A percentile compares a stretch with the other conserved stretches of the same genome.
Evolutionary conservation across 2,888 invertebrate genomes (phyloP).

Genomic region (Diaprepes abbreviatus): DNA sequence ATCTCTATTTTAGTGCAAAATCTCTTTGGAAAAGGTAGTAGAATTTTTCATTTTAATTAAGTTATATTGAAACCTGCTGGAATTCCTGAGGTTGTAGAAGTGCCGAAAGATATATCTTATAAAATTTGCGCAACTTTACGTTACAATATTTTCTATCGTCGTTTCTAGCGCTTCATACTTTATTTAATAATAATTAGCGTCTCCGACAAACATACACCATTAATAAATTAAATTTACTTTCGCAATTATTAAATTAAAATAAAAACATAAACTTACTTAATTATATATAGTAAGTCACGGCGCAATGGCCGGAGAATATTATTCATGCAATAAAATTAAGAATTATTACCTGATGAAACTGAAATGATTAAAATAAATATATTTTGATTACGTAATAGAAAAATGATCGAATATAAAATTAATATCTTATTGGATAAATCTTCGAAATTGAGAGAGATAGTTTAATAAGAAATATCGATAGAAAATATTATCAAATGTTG

Average conservation of each 20-base stretch:
- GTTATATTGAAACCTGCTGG: no score
- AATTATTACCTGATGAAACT: background rate
- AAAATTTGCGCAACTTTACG: background rate
- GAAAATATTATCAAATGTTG: background rate
- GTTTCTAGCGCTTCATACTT: background rate
- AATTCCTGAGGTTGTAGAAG: no score
- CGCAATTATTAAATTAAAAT: background rate
- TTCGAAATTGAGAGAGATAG: no score
- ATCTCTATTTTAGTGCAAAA: no score
- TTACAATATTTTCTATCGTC: background rate
- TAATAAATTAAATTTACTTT: conserved; percentile 6
- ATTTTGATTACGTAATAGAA: no score
- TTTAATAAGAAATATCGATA: no score
- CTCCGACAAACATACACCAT: background rate
- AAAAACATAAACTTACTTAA: conserved; percentile 11
- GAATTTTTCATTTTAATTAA: no score
- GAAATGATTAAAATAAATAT: background rate
- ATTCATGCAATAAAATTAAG: background rate
- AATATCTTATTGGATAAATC: no score
- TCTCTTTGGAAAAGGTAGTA: no score
- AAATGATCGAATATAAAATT: no score
- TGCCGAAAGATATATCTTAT: background rate
- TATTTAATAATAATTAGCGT: background rate
- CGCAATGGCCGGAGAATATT: background rate
- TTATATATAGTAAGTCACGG: background rate